Evolutionary conservation across 1,140 invertebrate species (phyloP).

Genomic region (Meloidogyne hapla): DNA sequence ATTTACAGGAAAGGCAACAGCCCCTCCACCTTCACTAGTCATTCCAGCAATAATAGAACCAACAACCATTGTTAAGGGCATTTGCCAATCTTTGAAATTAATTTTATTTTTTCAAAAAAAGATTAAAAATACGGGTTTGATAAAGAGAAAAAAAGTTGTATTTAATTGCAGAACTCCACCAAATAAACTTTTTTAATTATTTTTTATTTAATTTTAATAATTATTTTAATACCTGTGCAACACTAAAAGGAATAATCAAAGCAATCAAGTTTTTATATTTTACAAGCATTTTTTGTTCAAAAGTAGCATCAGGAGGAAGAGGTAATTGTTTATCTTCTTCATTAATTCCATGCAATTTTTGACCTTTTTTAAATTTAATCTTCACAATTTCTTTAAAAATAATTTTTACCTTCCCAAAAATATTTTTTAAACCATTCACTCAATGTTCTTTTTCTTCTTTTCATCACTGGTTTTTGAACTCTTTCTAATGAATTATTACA

Average conservation of each 20-base stretch:
- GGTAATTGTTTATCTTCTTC: conserved; percentile 29
- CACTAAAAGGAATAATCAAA: conserved; percentile 48
- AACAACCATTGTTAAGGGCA: conserved; percentile 44
- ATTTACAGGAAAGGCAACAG: conserved; percentile 35
- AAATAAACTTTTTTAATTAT: conserved; percentile 30
- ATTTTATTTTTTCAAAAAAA: neutral
- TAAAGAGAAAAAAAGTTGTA: conserved; percentile 37
- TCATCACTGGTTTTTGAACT: neutral
- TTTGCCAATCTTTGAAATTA: conserved; percentile 38
- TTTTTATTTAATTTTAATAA: neutral
- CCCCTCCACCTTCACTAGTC: conserved; percentile 38
- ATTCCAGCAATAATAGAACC: conserved; percentile 39
- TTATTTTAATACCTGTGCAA: conserved; percentile 41
- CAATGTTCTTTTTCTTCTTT: conserved; percentile 21
- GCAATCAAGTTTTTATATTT: conserved; percentile 51
- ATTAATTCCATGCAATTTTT: conserved; percentile 42
- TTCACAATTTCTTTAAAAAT: neutral
- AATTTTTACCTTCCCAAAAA: conserved; percentile 41
- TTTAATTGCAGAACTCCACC: conserved; percentile 40
- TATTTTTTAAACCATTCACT: conserved; percentile 44
- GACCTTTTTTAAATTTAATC: conserved; percentile 28
- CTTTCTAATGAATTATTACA: neutral
- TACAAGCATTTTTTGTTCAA: conserved; percentile 42
- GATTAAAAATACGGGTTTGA: conserved; percentile 14
- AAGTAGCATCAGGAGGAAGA: conserved; percentile 36